Evolutionary conservation across 2,888 invertebrate genomes (phyloP).

Genomic region (Mycalesis mineus): DNA sequence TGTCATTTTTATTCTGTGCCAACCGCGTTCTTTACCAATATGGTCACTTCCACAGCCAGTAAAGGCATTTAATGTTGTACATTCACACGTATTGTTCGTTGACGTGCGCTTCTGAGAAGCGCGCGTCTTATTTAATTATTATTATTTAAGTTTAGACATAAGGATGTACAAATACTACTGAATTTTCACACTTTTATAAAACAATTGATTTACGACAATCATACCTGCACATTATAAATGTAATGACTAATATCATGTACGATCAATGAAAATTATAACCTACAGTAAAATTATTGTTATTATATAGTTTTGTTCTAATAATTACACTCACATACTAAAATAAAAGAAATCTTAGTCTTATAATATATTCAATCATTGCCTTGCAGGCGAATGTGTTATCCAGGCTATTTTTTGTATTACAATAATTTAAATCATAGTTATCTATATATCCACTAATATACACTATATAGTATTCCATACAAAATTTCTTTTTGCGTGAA

Average conservation of each 20-base stretch:
- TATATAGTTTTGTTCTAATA: neutral
- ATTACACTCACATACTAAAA: neutral
- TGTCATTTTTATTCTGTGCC: neutral
- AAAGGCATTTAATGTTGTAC: constrained; percentile 30
- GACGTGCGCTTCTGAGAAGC: constrained; percentile 60
- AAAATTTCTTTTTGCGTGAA: no score
- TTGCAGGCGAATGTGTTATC: no score
- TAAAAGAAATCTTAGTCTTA: no score
- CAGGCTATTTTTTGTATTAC: no score
- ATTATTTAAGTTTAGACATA: constrained; percentile 33
- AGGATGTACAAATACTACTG: constrained; percentile 21
- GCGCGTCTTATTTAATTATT: constrained; percentile 46
- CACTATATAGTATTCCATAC: no score
- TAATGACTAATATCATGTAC: no score
- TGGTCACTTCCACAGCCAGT: constrained; percentile 16
- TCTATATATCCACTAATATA: no score
- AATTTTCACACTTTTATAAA: neutral
- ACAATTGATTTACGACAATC: neutral
- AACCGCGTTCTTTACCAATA: constrained; percentile 6
- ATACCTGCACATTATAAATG: constrained; percentile 1
- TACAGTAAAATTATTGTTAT: neutral
- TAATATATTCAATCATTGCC: no score
- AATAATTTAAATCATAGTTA: no score
- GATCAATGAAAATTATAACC: no score
- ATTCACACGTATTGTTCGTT: constrained; percentile 29